phyloP scores from a whole-genome alignment of 1,140 invertebrate species.

The Chironomus tepperi region DNA sequence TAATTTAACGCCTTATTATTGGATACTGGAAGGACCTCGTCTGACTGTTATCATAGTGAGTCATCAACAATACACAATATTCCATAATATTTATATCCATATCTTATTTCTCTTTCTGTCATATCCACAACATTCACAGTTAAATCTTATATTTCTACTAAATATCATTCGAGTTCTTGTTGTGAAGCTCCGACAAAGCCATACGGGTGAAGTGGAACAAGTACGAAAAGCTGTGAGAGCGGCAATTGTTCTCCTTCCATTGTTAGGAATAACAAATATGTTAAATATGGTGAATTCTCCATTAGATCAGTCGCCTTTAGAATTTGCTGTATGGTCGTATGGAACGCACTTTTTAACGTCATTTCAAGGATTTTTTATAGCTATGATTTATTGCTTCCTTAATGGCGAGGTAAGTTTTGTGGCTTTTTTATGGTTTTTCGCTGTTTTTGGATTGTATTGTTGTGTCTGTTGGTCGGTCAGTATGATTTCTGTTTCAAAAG shows the following conservation, averaged over 20 bases:
- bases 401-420: constrained; percentile 67
- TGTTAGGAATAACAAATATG: constrained; percentile 73
- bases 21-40: constrained; percentile 80
- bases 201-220: constrained; percentile 70
- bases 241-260: constrained; percentile 65
- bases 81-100: too few relatives aligned
- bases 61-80: constrained; percentile 26
- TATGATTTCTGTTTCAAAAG: too few relatives aligned
- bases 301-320: constrained; percentile 50
- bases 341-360: constrained; percentile 69
- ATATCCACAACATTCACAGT: constrained; percentile 45
- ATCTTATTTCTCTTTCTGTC: too few relatives aligned
- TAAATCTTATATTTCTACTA: constrained; percentile 74
- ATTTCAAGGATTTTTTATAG: constrained; percentile 80
- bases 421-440: neutral
- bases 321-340: constrained; percentile 75
- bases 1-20: constrained; percentile 68
- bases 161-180: constrained; percentile 80
- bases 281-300: constrained; percentile 62
- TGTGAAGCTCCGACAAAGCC: constrained; percentile 67
- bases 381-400: constrained; percentile 76
- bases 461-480: too few relatives aligned
- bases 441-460: neutral
- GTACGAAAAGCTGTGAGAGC: constrained; percentile 73
- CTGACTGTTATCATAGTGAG: constrained; percentile 66